phyloP scores from a whole-genome alignment of 37 sponge, comb jelly and placozoan species.

The Beroe ovata region DNA sequence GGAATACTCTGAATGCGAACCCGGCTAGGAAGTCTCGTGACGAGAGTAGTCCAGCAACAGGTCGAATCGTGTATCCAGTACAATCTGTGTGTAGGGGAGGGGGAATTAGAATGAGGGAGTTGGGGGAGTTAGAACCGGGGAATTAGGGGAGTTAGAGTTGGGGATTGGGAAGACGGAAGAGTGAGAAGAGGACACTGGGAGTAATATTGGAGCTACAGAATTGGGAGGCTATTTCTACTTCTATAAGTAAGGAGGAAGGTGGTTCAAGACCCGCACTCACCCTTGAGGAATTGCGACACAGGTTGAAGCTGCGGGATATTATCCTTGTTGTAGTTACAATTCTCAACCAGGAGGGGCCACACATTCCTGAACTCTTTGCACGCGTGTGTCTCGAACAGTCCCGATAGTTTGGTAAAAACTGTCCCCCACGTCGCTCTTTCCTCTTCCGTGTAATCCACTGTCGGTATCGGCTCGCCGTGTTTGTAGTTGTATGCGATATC shows the following conservation, averaged over 20 bases:
- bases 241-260: no score
- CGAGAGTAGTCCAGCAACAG: slow-evolving; percentile 93
- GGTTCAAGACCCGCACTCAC: no score
- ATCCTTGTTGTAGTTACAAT: slow-evolving; percentile 92
- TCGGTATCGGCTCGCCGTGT: slow-evolving; percentile 93
- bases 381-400: slow-evolving; percentile 92
- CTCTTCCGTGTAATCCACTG: slow-evolving; percentile 87
- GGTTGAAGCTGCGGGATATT: slow-evolving; percentile 92
- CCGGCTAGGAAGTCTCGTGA: slow-evolving; percentile 97
- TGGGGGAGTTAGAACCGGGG: neutral
- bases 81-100: slow-evolving; percentile 73
- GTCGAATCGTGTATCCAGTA: slow-evolving; percentile 89
- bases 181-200: no score
- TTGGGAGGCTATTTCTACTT: no score
- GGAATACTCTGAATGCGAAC: slow-evolving; percentile 96
- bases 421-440: slow-evolving; percentile 92
- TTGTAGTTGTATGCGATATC: slow-evolving; percentile 95
- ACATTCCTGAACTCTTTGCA: slow-evolving; percentile 87
- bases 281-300: slow-evolving; percentile 80
- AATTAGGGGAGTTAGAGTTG: slow-evolving; percentile 68
- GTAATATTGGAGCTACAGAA: no score
- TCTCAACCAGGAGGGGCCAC: slow-evolving; percentile 91
- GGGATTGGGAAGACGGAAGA: no score
- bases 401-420: slow-evolving; percentile 83
- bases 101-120: neutral